Evolutionary conservation across 2,797 vertebrate species (phyloP).

Genomic region (Hippopotamyrus pictus): DNA sequence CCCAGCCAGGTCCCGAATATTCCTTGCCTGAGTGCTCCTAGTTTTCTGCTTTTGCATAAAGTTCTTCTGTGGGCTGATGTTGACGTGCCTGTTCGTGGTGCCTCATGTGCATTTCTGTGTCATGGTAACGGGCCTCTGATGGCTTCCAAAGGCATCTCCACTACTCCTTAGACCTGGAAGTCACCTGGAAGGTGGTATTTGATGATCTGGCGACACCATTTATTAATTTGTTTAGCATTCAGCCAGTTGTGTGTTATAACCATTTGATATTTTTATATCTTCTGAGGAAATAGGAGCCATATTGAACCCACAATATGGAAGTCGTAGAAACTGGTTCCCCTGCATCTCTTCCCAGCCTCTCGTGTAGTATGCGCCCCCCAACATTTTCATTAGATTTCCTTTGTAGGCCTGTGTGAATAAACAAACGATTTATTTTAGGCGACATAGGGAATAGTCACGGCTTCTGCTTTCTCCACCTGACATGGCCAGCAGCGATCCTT

Average conservation of each 20-base stretch:
- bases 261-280: background rate
- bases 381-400: background rate
- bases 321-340: background rate
- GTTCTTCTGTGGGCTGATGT: background rate
- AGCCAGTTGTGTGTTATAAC: background rate
- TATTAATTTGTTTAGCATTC: background rate
- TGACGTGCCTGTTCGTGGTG: background rate
- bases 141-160: background rate
- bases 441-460: background rate
- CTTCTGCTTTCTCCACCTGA: background rate
- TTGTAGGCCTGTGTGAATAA: background rate
- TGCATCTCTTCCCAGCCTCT: background rate
- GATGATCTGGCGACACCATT: background rate
- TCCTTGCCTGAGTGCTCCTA: background rate
- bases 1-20: background rate
- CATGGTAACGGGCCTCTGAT: background rate
- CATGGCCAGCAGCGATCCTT: background rate
- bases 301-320: background rate
- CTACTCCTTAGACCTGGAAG: background rate
- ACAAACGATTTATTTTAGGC: background rate
- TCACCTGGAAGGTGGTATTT: background rate
- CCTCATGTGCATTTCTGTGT: background rate
- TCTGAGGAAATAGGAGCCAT: background rate
- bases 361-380: too few relatives aligned
- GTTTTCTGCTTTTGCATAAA: background rate